Base-by-base conservation (phyloP, 2,888 invertebrate species). In the Cantharis nigra region DNA sequence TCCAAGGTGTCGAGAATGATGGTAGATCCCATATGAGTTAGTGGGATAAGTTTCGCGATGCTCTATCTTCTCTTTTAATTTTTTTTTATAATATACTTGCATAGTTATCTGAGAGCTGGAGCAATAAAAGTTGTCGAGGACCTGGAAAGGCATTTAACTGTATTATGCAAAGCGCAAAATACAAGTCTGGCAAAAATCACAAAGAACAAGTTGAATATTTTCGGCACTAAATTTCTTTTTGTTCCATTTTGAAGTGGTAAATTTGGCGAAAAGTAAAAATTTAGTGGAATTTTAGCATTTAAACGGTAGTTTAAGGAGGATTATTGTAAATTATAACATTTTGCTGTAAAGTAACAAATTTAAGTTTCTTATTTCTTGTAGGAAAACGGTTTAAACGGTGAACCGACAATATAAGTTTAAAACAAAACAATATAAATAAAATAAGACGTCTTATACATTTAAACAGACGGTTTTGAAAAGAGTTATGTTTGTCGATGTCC, bases 381-480 rank as follows among this genome's bases (percentile, higher is more conserved):
- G 67, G 72, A 74, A 77, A 77, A 73, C 72, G 70, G 74, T 74
- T 77, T 74, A 72, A 64, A 72, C 75, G 75, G 75, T 78, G 72
- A 78, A 69, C 75, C 75, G 75, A 72, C 71, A 72, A 77, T 77
- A 74, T 77, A 75, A 79, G 76, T 78, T 74, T 74, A 72, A 75
- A 72, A 67, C 76, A 78, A 74, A 78, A 79, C 76, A 80, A 80
- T 77, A 81, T 75, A 80, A 80, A 79, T 77, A 78, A 74, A 76
- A 75, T 74, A 80, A 75, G 70, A 78, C 76, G 78, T 78, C 80
- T 77, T 79, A 80, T 82, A 82, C 79, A 81, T 84, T 83, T 82
- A 83, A 83, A 81, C 82, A 83, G 84, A 84, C 81, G 83, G 81
- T 83, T 81, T 80, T 73, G 74, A 78, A 79, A 83, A 83, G 83